phyloP scores from a whole-genome alignment of 2,113 vertebrate genomes.

The Podarcis muralis region DNA sequence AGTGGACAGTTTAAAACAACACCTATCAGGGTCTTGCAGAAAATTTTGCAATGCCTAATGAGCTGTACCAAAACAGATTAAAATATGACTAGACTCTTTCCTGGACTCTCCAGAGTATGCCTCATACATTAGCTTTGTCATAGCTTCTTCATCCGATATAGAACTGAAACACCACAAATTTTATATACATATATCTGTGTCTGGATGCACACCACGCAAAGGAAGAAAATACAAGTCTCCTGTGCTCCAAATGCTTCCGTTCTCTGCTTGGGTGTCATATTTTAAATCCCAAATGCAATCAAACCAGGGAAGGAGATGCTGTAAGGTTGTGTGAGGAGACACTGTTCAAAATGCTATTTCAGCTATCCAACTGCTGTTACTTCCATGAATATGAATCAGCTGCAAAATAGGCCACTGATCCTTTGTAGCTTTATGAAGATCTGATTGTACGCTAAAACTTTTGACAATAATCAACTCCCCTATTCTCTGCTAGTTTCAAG shows the following conservation, averaged over 20 bases:
- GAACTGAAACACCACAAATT: neutral
- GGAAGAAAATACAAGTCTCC: neutral
- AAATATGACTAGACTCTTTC: neutral
- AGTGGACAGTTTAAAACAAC: slow-evolving; percentile 11
- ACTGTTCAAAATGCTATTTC: slow-evolving; percentile 51
- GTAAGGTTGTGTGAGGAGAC: slow-evolving; percentile 53
- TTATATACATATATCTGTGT: neutral
- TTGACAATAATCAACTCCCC: slow-evolving; percentile 33
- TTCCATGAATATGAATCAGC: slow-evolving; percentile 64
- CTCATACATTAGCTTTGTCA: neutral
- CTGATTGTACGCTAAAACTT: slow-evolving; percentile 38
- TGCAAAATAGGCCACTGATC: slow-evolving; percentile 52
- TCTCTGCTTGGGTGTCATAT: slow-evolving; percentile 1
- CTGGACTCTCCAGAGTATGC: neutral
- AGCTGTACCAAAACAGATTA: neutral
- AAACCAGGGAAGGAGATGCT: slow-evolving; percentile 25
- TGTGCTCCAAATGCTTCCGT: neutral
- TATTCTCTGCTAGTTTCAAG: slow-evolving; percentile 32
- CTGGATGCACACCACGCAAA: neutral
- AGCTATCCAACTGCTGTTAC: slow-evolving; percentile 55
- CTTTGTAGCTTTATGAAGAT: slow-evolving; percentile 54
- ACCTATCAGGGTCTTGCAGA: neutral
- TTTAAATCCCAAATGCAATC: slow-evolving; percentile 14
- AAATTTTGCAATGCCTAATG: neutral
- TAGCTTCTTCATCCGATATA: neutral